Base-by-base conservation (phyloP, 2,113 vertebrate genomes). In the Myotis brandtii region DNA sequence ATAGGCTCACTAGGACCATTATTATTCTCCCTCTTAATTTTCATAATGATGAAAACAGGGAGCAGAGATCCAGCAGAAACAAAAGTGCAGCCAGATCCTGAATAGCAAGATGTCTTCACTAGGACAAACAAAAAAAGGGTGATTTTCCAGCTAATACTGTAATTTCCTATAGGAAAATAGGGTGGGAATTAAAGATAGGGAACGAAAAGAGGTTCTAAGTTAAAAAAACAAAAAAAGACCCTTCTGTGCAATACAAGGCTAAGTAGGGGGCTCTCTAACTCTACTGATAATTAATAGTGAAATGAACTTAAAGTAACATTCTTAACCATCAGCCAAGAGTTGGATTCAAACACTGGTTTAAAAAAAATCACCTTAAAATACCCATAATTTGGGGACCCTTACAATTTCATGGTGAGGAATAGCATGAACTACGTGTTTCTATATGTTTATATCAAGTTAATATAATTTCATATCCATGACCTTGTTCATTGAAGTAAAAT, bases 381-480 rank as follows among this genome's bases (percentile, higher is more conserved):
- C 50, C 32, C n/a, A 56, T 76, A 85, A 80, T 93, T 66, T 79
- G 69, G 70, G 40, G 21, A 72, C 32, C 40, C 30, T 89, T 95
- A 69, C 6, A 90, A 72, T 81, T 85, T 95, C 62, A 64, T 50
- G 32, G 23, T 34, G n/a, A 96, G 32, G 76, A 91, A 93, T 5
- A 92, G 66, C 40, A 92, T 89, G 72, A 83, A 91, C 50, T 92
- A 66, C 21, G 18, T 89, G 79, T 85, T 94, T 95, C 98, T 96
- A 98, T 92, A 98, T 40, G 98, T 98, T 98, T 98, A 98, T 98
- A 98, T 95, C 97, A 97, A 98, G 98, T 98, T 98, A 98, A 97
- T 97, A 98, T 96, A 98, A 98, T 96, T 98, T 98, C 98, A 97
- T 96, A 98, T 95, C 96, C 96, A 97, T 97, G 92, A 98, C 97